Base-by-base conservation (phyloP, 2,888 invertebrate species). In the Acleris holmiana region DNA sequence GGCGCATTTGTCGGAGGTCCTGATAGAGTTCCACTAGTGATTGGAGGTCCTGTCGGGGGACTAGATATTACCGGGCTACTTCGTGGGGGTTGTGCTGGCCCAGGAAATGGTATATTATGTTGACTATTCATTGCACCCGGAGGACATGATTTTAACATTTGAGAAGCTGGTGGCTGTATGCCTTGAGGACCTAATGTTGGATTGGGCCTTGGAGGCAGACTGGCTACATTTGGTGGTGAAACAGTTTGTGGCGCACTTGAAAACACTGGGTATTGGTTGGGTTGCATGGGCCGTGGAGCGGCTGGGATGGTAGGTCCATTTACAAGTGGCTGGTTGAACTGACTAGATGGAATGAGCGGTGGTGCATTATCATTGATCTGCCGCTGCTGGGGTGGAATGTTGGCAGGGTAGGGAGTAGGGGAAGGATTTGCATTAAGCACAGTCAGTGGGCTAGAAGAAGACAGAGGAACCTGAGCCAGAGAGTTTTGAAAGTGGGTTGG, bases 311-410 rank as follows among this genome's bases (percentile, higher is more conserved):
- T 77, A 59, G 88, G 91, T n/a, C 90, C 90, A 82, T 90, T 92
- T 18, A 83, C 67, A 44, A 84, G 68, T 68, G 86, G 82, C 74
- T 86, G 89, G 70, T 73, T 85, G 69, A 76, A 79, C 72, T 89
- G 89, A 89, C 88, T 91, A 90, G 91, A 88, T 66, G 91, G 75
- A 72, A 86, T 77, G 58, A 91, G 84, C 67, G 91, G 89, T 69
- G 91, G 89, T 68, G 89, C 79, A 83, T 87, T 92, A 69, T 89
- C 86, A 80, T 93, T 93, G 21, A 92, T 88, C 74, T 89, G 91
- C 65, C 68, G 77, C 61, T 81, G 80, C 55, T 79, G 84, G 35
- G 77, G 80, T 17, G 62, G 62, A 66, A 78, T 79, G 68, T 75
- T 84, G 41, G 80, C 79, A 56, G 78, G 73, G 67, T 83, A 87